These are phyloP conservation scores for Sphenopsis melanotis DNA, from an alignment of 2,797 vertebrate genomes.

Conservation along the genomic window DNA sequence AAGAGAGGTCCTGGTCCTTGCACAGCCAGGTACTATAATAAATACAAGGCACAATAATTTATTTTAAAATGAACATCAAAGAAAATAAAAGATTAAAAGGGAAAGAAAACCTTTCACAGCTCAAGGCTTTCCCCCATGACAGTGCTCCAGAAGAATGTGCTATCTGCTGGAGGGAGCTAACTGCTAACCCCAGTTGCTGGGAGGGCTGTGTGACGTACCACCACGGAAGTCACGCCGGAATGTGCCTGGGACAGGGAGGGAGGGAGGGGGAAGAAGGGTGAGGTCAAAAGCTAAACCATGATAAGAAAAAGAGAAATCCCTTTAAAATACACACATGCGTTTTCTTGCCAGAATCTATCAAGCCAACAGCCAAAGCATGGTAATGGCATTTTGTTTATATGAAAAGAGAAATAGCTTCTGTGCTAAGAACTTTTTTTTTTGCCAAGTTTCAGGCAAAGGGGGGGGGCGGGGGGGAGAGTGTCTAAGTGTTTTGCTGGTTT, in stretches of 20 bases:
- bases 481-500: not conserved
- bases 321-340: slow-evolving; percentile 10
- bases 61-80: slow-evolving; percentile 51
- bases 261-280: not conserved
- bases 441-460: not conserved
- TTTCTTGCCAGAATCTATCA: slow-evolving; percentile 42
- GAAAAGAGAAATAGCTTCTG: slow-evolving; percentile 2
- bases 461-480: not conserved
- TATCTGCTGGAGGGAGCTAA: not conserved
- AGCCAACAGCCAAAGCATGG: slow-evolving; percentile 13
- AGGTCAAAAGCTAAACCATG: slow-evolving; percentile 47
- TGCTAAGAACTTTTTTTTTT: not conserved
- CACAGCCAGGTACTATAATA: slow-evolving; percentile 38
- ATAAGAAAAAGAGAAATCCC: slow-evolving; percentile 37
- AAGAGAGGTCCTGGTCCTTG: not conserved
- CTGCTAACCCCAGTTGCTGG: not conserved
- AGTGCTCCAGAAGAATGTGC: slow-evolving; percentile 34
- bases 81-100: slow-evolving; percentile 36
- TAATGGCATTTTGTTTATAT: slow-evolving; percentile 28
- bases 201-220: not conserved
- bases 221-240: not conserved
- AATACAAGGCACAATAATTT: slow-evolving; percentile 39
- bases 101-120: slow-evolving; percentile 1
- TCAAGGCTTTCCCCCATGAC: not conserved
- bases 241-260: not conserved